Conservation (phyloP, 2,797 vertebrate species). For the Gephyroberyx darwinii region DNA sequence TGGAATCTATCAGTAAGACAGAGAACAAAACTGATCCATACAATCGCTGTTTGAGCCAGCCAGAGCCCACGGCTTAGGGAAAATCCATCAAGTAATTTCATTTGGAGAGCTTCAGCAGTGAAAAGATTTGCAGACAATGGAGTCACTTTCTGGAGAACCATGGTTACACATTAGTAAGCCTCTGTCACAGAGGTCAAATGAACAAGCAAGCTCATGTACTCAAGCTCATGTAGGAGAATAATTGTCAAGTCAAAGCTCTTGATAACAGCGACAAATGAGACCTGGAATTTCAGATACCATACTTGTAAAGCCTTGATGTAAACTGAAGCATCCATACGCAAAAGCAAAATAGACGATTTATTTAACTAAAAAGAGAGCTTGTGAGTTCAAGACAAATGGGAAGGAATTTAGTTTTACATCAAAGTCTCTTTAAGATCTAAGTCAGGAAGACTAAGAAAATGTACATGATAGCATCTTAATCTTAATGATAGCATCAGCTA, state of each 20-base stretch:
- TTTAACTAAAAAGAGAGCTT: no score
- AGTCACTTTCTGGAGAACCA: slow-evolving; percentile 50
- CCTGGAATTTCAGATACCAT: slow-evolving; percentile 13
- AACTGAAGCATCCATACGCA: not conserved
- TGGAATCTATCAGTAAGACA: slow-evolving; percentile 59
- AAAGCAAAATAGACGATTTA: not conserved
- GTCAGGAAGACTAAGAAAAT: not conserved
- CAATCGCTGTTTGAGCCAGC: slow-evolving; percentile 62
- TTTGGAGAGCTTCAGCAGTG: slow-evolving; percentile 52
- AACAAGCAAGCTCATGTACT: slow-evolving; percentile 38
- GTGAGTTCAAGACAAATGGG: not conserved
- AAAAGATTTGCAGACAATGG: slow-evolving; percentile 67
- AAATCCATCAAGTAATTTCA: slow-evolving; percentile 74
- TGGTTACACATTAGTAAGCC: slow-evolving; percentile 50
- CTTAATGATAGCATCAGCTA: not conserved
- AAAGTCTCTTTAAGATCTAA: no score
- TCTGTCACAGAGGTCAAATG: slow-evolving; percentile 59
- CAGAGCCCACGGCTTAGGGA: slow-evolving; percentile 58
- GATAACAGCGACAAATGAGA: slow-evolving; percentile 15
- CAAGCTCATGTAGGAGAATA: slow-evolving; percentile 38
- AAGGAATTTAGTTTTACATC: not conserved
- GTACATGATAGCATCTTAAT: no score
- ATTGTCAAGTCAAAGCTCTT: slow-evolving; percentile 41
- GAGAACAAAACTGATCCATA: slow-evolving; percentile 59
- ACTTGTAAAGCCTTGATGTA: not conserved